phyloP scores from a whole-genome alignment of 1,140 invertebrate genomes.

The Drepana arcuata region DNA sequence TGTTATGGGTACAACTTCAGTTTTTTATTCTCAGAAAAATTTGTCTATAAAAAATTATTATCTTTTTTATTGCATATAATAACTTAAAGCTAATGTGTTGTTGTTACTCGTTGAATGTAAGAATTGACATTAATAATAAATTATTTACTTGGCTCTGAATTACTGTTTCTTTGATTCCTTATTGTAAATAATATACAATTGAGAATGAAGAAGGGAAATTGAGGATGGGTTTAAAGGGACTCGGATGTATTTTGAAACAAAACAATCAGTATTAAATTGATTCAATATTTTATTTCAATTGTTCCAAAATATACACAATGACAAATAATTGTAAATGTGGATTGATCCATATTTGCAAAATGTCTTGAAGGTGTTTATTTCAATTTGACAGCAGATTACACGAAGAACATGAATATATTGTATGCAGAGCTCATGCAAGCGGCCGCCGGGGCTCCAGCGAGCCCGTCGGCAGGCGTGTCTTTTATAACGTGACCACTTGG shows the following conservation, averaged over 20 bases:
- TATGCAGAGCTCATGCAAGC: conserved; percentile 35
- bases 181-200: no score
- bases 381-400: conserved; percentile 63
- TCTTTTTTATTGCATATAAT: conserved; percentile 16
- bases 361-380: conserved; percentile 59
- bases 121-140: conserved; percentile 9
- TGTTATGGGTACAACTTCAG: conserved; percentile 11
- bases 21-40: conserved; percentile 2
- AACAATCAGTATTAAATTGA: conserved; percentile 38
- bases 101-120: conserved; percentile 12
- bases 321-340: conserved; percentile 63
- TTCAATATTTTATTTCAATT: conserved; percentile 70
- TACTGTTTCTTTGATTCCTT: no score
- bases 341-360: conserved; percentile 54
- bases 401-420: conserved; percentile 53
- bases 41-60: conserved; percentile 2
- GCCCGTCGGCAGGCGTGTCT: conserved; percentile 21
- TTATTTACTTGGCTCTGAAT: conserved; percentile 1
- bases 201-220: no score
- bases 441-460: conserved; percentile 17
- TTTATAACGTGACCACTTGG: conserved; percentile 22
- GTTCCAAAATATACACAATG: conserved; percentile 70
- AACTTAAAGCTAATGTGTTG: conserved; percentile 9
- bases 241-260: no score
- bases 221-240: no score